These are phyloP conservation scores for Drosophila simulans DNA, from an alignment of 1,140 invertebrate species.

Conservation along the genomic window DNA sequence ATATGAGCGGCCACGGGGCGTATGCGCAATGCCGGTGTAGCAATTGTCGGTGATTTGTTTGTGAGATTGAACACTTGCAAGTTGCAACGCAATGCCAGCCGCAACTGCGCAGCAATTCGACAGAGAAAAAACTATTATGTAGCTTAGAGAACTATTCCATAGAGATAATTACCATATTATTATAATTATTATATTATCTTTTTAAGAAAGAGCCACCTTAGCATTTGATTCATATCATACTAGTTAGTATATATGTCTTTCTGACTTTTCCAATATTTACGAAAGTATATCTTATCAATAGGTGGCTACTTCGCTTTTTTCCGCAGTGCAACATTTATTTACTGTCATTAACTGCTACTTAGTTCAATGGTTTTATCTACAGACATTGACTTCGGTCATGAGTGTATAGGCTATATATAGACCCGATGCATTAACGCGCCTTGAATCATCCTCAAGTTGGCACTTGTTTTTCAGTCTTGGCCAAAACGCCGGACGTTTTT, in stretches of 20 bases:
- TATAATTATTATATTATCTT: no score
- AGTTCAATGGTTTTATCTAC: constrained; percentile 56
- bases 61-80: constrained; percentile 40
- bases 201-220: no score
- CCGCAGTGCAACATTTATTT: constrained; percentile 31
- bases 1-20: constrained; percentile 39
- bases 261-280: no score
- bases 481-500: constrained; percentile 6
- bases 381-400: constrained; percentile 62
- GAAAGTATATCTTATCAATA: no score
- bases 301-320: background rate
- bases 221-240: no score
- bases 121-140: background rate
- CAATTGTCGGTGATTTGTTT: constrained; percentile 27
- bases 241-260: no score
- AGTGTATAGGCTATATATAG: constrained; percentile 72
- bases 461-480: constrained; percentile 29
- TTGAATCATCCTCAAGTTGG: constrained; percentile 61
- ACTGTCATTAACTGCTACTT: constrained; percentile 35
- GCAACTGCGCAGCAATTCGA: constrained; percentile 9
- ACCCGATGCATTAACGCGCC: constrained; percentile 25
- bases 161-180: no score
- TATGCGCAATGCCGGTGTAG: constrained; percentile 58
- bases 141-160: no score
- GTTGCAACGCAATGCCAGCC: constrained; percentile 27